Percentiles rank a stretch among this genome's conserved stretches.
phyloP scores from a whole-genome alignment of 1,140 invertebrate genomes.

The Lordiphosa collinella region DNA sequence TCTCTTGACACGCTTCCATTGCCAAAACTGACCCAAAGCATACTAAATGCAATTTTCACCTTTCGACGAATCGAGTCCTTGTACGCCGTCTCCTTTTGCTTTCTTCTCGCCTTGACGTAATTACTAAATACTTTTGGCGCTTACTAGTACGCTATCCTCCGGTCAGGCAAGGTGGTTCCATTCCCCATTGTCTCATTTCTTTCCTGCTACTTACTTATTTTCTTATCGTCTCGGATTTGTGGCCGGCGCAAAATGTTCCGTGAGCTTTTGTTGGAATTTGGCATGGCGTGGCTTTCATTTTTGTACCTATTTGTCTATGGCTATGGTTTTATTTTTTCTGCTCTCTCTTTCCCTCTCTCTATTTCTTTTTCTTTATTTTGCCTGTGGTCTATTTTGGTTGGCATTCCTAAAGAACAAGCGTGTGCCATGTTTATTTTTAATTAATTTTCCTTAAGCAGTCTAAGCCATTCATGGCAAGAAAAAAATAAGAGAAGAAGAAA shows the following conservation, averaged over 20 bases:
- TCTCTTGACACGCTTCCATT: not conserved
- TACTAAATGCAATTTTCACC: constrained; percentile 71
- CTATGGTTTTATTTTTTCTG: constrained; percentile 37
- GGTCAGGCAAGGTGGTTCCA: constrained; percentile 4
- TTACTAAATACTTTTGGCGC: constrained; percentile 72
- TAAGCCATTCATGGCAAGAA: constrained; percentile 33
- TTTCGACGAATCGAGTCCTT: constrained; percentile 8
- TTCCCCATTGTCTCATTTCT: constrained; percentile 12
- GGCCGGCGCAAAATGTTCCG: constrained; percentile 66
- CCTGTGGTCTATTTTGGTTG: constrained; percentile 70
- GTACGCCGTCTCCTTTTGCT: constrained; percentile 1
- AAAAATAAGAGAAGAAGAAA: constrained; percentile 9
- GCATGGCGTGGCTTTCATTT: constrained; percentile 62
- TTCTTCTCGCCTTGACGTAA: constrained; percentile 50
- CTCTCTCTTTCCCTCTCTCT: constrained; percentile 2
- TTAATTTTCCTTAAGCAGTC: constrained; percentile 78
- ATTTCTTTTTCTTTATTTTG: constrained; percentile 9
- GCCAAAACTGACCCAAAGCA: constrained; percentile 9
- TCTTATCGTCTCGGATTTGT: constrained; percentile 75
- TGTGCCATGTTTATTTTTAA: constrained; percentile 78
- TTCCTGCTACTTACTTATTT: constrained; percentile 69
- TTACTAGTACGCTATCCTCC: constrained; percentile 32
- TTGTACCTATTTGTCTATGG: constrained; percentile 60
- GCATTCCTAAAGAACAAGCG: constrained; percentile 68
- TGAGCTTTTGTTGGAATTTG: constrained; percentile 72